These are phyloP conservation scores for Microcaecilia unicolor DNA, from an alignment of 2,797 vertebrate species.

Conservation along the genomic window DNA sequence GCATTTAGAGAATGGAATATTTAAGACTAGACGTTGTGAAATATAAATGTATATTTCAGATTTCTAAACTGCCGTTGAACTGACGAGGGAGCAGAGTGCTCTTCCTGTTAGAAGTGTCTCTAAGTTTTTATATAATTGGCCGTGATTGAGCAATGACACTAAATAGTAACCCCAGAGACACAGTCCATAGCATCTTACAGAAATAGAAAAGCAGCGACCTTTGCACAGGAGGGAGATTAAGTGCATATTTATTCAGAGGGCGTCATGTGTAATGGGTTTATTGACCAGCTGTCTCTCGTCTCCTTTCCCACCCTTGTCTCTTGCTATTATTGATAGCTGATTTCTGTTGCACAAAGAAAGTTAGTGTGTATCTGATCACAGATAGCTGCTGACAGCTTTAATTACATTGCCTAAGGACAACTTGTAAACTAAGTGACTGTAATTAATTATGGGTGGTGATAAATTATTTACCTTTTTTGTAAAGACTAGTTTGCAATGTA, in stretches of 20 bases:
- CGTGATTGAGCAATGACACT: constrained; percentile 28
- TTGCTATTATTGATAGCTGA: not conserved
- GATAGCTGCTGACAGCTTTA: constrained; percentile 11
- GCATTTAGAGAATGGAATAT: no score
- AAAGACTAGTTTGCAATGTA: not conserved
- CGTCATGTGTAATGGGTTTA: no score
- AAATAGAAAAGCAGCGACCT: no score
- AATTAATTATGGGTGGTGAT: constrained; percentile 16
- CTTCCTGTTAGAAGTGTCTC: constrained; percentile 22
- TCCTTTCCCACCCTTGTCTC: no score
- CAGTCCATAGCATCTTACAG: constrained; percentile 20
- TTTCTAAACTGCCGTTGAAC: no score
- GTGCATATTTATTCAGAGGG: no score
- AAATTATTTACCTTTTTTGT: constrained; percentile 6
- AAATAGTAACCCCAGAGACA: constrained; percentile 21
- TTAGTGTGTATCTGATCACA: not conserved
- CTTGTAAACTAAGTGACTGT: constrained; percentile 18
- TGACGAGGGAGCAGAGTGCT: constrained; percentile 4
- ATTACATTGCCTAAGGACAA: constrained; percentile 28
- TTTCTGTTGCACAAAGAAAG: not conserved
- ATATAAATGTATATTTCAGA: no score
- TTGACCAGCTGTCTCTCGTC: no score
- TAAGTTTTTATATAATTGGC: constrained; percentile 34
- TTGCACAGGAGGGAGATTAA: no score
- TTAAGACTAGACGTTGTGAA: no score